phyloP scores from a whole-genome alignment of 2,797 vertebrate genomes.

The Acridotheres tristis region DNA sequence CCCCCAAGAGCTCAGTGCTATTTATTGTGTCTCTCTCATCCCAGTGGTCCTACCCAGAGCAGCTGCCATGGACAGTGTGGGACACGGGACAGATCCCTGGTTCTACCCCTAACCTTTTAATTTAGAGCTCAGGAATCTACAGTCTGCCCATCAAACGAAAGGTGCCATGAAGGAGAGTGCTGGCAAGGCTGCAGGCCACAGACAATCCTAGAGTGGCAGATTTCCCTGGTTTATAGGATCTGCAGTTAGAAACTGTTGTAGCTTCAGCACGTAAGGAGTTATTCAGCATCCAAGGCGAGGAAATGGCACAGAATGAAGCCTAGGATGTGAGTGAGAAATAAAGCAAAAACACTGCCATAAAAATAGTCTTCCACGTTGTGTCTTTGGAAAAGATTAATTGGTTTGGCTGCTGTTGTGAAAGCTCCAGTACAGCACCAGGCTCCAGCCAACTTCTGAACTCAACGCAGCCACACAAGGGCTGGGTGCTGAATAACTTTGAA shows the following conservation, averaged over 20 bases:
- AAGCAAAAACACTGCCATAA: constrained; percentile 31
- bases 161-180: not conserved
- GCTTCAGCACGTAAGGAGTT: not conserved
- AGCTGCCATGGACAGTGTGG: not conserved
- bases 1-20: not conserved
- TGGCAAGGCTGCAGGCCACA: not conserved
- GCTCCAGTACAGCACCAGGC: constrained; percentile 14
- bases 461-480: constrained; percentile 55
- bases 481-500: constrained; percentile 66
- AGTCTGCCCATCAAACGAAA: not conserved
- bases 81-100: not conserved
- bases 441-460: constrained; percentile 53
- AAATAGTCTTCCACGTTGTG: constrained; percentile 11
- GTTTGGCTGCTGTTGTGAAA: constrained; percentile 55
- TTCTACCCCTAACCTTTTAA: not conserved
- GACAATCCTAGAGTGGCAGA: not conserved
- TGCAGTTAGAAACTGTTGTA: not conserved
- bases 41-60: not conserved
- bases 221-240: not conserved
- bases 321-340: not conserved
- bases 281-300: not conserved
- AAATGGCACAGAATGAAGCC: not conserved
- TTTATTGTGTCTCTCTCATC: not conserved
- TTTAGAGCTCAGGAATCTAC: not conserved
- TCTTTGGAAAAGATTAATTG: constrained; percentile 53